phyloP scores from a whole-genome alignment of 1,140 invertebrate species.

The Diachasmimorpha longicaudata region DNA sequence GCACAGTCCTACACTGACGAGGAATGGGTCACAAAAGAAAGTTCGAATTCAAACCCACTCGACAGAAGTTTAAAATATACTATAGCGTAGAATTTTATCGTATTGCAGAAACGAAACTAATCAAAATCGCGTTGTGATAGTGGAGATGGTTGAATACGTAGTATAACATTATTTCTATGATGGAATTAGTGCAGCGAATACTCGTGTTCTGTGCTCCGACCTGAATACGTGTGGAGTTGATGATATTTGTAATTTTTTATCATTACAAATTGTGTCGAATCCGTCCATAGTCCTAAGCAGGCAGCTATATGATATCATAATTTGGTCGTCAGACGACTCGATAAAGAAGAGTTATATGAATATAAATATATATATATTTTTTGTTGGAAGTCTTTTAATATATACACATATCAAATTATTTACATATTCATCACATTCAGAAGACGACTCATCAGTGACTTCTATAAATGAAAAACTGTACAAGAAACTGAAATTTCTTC shows the following conservation, averaged over 20 bases:
- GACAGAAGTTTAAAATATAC: conserved; percentile 73
- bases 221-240: not conserved
- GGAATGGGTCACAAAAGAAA: conserved; percentile 85
- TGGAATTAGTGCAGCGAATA: conserved; percentile 13
- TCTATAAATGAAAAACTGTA: not conserved
- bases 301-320: not conserved
- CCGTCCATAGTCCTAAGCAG: conserved; percentile 16
- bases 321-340: not conserved
- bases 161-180: conserved; percentile 13
- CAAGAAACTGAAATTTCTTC: not conserved
- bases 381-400: not conserved
- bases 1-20: conserved; percentile 77
- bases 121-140: conserved; percentile 32
- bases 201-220: not conserved
- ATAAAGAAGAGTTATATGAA: not conserved
- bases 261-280: not conserved
- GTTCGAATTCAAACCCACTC: conserved; percentile 87
- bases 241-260: conserved; percentile 12
- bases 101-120: conserved; percentile 21
- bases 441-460: not conserved
- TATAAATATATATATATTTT: conserved; percentile 4
- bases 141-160: conserved; percentile 18
- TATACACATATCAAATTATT: not conserved
- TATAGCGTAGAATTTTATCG: not conserved
- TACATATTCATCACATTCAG: not conserved